These are phyloP conservation scores for Chelmon rostratus DNA, from an alignment of 2,797 vertebrate genomes.

Conservation along the genomic window DNA sequence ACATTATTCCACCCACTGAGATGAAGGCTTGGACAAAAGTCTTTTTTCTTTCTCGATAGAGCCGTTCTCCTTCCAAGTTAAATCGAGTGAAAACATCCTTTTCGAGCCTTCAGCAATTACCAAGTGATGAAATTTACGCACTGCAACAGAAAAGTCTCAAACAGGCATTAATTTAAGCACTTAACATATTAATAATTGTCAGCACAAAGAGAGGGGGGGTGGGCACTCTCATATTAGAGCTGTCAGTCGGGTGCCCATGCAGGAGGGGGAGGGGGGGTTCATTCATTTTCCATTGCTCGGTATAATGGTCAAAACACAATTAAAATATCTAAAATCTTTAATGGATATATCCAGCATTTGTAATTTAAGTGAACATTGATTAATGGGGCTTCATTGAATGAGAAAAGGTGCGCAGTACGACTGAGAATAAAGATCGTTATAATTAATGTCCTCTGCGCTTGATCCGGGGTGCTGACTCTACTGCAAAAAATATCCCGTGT, in stretches of 20 bases:
- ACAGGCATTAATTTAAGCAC: slow-evolving; percentile 70
- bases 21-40: slow-evolving; percentile 29
- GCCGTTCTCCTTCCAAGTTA: slow-evolving; percentile 36
- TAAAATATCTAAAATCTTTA: slow-evolving; percentile 78
- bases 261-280: slow-evolving; percentile 57
- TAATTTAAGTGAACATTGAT: slow-evolving; percentile 78
- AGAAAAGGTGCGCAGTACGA: slow-evolving; percentile 64
- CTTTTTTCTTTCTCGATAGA: slow-evolving; percentile 22
- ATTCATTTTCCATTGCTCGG: slow-evolving; percentile 71
- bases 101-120: slow-evolving; percentile 52
- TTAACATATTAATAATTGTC: slow-evolving; percentile 81
- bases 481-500: slow-evolving; percentile 48
- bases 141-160: slow-evolving; percentile 54
- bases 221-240: slow-evolving; percentile 62
- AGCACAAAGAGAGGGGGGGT: slow-evolving; percentile 41
- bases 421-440: slow-evolving; percentile 71
- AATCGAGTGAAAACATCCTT: slow-evolving; percentile 59
- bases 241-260: slow-evolving; percentile 69
- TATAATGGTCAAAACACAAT: slow-evolving; percentile 80
- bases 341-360: slow-evolving; percentile 72
- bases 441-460: slow-evolving; percentile 75
- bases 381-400: slow-evolving; percentile 77
- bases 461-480: slow-evolving; percentile 60
- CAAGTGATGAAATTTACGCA: slow-evolving; percentile 66
- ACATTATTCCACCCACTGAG: slow-evolving; percentile 45